Evolutionary conservation across 2,113 vertebrate genomes (phyloP).

Genomic region (Loxodonta africana): DNA sequence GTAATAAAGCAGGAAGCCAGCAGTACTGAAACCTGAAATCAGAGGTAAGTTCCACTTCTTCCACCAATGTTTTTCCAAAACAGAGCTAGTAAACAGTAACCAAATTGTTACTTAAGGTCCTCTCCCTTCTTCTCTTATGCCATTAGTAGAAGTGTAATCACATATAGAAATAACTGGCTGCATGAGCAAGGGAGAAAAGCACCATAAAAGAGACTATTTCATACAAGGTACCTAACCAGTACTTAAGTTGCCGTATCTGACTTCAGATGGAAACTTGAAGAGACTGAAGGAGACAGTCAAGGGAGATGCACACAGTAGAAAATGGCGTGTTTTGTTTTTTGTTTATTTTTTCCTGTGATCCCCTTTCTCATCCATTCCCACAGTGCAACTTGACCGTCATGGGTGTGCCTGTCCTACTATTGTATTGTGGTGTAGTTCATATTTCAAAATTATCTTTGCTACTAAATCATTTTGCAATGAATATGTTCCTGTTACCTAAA

Average conservation of each 20-base stretch:
- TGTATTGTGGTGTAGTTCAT: neutral
- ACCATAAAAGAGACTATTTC: neutral
- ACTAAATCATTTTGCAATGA: neutral
- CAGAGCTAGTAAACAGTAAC: neutral
- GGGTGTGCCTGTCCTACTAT: neutral
- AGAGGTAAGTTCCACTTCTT: neutral
- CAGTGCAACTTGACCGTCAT: fast-evolving
- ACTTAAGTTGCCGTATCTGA: neutral
- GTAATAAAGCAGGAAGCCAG: neutral
- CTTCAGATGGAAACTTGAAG: neutral
- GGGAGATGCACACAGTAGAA: fast-evolving
- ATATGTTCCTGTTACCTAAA: neutral
- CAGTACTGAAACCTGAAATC: neutral
- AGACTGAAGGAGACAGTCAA: neutral
- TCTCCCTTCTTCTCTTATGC: neutral
- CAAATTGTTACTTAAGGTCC: neutral
- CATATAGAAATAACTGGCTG: neutral
- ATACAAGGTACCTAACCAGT: neutral
- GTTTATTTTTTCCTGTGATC: neutral
- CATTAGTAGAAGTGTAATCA: neutral
- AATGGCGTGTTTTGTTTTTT: neutral
- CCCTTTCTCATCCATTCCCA: neutral
- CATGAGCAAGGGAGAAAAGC: neutral
- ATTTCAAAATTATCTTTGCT: conserved; percentile 4
- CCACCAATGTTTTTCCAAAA: neutral